Evolutionary conservation across 2,797 vertebrate species (phyloP).

Genomic region (Silurus aristotelis): DNA sequence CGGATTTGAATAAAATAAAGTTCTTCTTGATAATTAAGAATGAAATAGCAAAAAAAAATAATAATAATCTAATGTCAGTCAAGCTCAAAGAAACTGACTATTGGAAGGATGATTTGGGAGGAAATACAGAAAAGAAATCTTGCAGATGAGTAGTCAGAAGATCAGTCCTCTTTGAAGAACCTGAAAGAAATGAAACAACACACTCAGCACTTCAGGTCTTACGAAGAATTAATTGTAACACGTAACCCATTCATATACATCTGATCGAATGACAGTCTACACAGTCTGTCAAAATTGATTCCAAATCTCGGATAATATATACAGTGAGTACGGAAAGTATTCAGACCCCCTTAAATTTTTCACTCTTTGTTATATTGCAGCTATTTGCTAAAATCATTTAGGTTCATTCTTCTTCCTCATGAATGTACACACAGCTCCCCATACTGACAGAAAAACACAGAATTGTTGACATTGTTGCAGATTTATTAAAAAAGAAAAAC

Average conservation of each 20-base stretch:
- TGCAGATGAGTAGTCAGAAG: background rate
- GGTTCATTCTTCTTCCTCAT: too few relatives aligned
- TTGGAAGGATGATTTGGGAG: slow-evolving; percentile 27
- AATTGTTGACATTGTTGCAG: too few relatives aligned
- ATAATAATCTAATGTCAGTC: background rate
- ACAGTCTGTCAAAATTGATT: too few relatives aligned
- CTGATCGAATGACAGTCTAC: too few relatives aligned
- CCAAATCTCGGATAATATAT: too few relatives aligned
- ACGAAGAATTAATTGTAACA: background rate
- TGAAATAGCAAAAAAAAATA: background rate
- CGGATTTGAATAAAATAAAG: background rate
- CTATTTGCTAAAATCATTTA: too few relatives aligned
- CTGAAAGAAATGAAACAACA: slow-evolving; percentile 32
- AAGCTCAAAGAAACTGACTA: background rate
- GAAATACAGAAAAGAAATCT: background rate
- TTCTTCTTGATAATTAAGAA: background rate
- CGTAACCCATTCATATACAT: background rate
- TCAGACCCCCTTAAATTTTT: too few relatives aligned
- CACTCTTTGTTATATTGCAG: too few relatives aligned
- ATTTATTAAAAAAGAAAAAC: too few relatives aligned
- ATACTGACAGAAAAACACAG: too few relatives aligned
- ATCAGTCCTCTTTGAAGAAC: background rate
- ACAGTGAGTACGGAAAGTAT: too few relatives aligned
- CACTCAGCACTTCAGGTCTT: background rate
- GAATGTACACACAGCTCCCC: too few relatives aligned